Conservation (phyloP, 2,888 invertebrate species). For the Caenorhabditis angaria region DNA sequence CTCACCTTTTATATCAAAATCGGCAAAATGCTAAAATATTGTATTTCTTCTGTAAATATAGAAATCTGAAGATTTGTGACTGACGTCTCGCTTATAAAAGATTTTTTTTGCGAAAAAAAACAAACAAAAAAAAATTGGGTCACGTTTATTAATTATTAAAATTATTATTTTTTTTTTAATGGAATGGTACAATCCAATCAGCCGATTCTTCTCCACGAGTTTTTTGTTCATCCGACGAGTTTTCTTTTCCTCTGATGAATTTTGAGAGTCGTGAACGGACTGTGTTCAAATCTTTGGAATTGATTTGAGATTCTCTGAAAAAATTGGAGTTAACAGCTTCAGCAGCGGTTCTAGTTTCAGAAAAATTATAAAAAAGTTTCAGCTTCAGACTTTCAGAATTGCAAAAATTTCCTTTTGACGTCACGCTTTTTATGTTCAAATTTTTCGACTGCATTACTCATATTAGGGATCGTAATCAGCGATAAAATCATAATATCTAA, state of each 20-base stretch:
- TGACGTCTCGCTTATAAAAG: neutral
- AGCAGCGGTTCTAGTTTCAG: no score
- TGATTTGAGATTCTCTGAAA: constrained; percentile 14
- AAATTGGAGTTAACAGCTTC: neutral
- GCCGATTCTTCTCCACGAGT: constrained; percentile 39
- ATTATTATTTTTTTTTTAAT: constrained; percentile 34
- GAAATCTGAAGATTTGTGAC: neutral
- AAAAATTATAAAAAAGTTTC: no score
- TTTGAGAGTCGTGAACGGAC: constrained; percentile 47
- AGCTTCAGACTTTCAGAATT: no score
- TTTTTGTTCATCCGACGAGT: constrained; percentile 13
- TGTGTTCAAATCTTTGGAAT: constrained; percentile 35
- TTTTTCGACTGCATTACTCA: neutral
- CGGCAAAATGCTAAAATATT: neutral
- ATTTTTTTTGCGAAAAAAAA: neutral
- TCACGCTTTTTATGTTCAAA: neutral
- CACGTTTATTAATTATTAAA: constrained; percentile 21
- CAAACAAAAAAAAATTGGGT: neutral
- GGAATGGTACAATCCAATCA: constrained; percentile 54
- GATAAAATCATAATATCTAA: no score
- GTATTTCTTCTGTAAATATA: neutral
- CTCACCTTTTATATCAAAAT: neutral
- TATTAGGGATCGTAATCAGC: no score
- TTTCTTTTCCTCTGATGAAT: constrained; percentile 36
- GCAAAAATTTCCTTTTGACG: no score